Evolutionary conservation across 2,888 invertebrate species (phyloP).

Genomic region (Drosophila percnosoma): DNA sequence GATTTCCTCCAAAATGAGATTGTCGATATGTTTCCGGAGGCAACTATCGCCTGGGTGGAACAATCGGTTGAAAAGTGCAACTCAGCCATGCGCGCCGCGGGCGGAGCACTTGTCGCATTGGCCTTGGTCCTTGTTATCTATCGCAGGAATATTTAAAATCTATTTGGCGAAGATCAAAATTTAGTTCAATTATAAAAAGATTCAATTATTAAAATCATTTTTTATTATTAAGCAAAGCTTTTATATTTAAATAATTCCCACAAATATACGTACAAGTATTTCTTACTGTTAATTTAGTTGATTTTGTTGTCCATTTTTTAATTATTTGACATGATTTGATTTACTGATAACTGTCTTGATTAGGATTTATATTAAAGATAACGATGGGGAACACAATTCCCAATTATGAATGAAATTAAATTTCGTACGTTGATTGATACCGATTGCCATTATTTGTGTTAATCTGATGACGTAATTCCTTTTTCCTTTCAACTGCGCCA

Average conservation of each 20-base stretch:
- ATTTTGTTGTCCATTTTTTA: too few species aligned
- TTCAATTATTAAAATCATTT: not conserved
- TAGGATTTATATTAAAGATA: not conserved
- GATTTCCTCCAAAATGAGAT: not conserved
- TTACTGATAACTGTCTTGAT: not conserved
- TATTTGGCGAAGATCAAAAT: not conserved
- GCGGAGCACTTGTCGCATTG: conserved; percentile 22
- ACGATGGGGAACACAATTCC: not conserved
- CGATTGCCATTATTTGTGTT: not conserved
- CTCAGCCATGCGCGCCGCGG: not conserved
- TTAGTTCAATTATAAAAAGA: not conserved
- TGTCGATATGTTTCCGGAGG: not conserved
- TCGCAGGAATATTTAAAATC: conserved; percentile 1
- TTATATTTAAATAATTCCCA: not conserved
- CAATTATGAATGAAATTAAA: not conserved
- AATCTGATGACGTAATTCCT: not conserved
- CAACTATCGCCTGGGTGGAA: conserved; percentile 6
- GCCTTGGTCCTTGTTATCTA: conserved; percentile 1
- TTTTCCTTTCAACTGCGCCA: not conserved
- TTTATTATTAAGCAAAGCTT: not conserved
- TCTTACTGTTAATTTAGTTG: not conserved
- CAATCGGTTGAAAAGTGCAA: conserved; percentile 15
- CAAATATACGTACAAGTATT: not conserved
- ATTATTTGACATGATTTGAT: too few species aligned
- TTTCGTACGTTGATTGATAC: not conserved